A percentile compares a stretch with the other conserved stretches of the same genome.
These are phyloP conservation scores for Zelleria hepariella DNA, from an alignment of 2,888 invertebrate genomes.

Conservation along the genomic window DNA sequence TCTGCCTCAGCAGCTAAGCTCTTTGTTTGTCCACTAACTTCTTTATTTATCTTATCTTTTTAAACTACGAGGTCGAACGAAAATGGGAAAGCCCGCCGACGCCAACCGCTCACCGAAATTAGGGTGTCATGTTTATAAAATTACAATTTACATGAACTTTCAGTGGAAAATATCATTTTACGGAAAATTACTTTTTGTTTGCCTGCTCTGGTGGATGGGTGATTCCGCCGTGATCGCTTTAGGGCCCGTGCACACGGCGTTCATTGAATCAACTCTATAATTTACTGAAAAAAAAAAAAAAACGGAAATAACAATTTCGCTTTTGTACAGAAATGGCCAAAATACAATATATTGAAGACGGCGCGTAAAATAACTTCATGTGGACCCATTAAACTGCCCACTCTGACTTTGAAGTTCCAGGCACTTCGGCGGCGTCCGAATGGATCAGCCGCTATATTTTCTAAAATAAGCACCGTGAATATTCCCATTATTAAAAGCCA, in stretches of 20 bases:
- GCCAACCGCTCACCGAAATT: neutral
- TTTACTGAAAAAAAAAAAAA: no score
- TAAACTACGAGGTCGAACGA: neutral
- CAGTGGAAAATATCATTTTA: neutral
- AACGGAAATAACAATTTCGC: no score
- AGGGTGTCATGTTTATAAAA: neutral
- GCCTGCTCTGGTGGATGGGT: neutral
- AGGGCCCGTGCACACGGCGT: neutral
- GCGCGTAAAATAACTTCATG: no score
- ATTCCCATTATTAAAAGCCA: no score
- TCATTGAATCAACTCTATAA: no score
- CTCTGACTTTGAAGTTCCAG: no score
- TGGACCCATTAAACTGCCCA: no score
- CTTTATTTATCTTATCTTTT: neutral
- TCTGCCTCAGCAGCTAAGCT: neutral
- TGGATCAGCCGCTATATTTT: no score
- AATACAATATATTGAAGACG: no score
- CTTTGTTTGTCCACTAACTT: neutral
- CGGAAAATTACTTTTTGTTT: neutral
- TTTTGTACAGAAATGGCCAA: no score
- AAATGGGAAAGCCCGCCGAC: neutral
- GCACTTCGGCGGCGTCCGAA: no score
- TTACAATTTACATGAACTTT: neutral
- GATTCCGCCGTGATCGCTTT: neutral
- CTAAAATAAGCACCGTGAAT: no score